Conservation (phyloP, 2,888 invertebrate species). For the Trisateles emortualis region DNA sequence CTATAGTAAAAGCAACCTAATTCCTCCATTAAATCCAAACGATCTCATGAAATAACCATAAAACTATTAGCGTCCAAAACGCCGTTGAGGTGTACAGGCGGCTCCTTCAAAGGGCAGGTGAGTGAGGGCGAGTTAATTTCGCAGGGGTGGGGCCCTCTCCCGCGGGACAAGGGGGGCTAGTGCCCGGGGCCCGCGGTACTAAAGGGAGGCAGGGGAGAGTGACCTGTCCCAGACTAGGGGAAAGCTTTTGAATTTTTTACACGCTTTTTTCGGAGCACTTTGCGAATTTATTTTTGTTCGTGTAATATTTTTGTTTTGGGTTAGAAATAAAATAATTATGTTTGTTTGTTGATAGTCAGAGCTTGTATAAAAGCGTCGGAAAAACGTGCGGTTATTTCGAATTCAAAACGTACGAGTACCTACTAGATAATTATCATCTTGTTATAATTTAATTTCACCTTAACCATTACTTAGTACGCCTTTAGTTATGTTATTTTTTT, state of each 20-base stretch:
- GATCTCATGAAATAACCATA: slow-evolving; percentile 25
- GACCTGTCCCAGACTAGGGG: slow-evolving; percentile 47
- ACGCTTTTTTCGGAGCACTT: slow-evolving; percentile 56
- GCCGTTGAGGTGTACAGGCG: slow-evolving; percentile 58
- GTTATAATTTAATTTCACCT: too few species aligned
- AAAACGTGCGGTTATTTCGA: too few species aligned
- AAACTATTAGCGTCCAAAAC: slow-evolving; percentile 48
- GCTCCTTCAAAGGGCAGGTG: slow-evolving; percentile 81
- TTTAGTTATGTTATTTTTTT: too few species aligned
- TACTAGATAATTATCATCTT: too few species aligned
- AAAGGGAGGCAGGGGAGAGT: slow-evolving; percentile 25
- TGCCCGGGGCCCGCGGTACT: slow-evolving; percentile 10
- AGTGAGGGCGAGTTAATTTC: slow-evolving; percentile 71
- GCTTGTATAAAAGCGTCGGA: too few species aligned
- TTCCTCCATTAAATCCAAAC: slow-evolving; percentile 5
- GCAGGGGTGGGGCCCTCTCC: slow-evolving; percentile 56
- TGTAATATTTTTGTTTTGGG: slow-evolving; percentile 28
- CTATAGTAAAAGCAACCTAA: background rate
- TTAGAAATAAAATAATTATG: slow-evolving; percentile 15
- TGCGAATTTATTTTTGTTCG: slow-evolving; percentile 42
- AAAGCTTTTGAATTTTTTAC: slow-evolving; percentile 66
- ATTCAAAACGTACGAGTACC: too few species aligned
- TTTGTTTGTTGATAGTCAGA: background rate
- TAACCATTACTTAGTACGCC: too few species aligned
- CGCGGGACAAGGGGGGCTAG: slow-evolving; percentile 49